Evolutionary conservation across 2,113 vertebrate species (phyloP), one percentile per base, ranked within the genome.

Genomic region (Bubo bubo): DNA sequence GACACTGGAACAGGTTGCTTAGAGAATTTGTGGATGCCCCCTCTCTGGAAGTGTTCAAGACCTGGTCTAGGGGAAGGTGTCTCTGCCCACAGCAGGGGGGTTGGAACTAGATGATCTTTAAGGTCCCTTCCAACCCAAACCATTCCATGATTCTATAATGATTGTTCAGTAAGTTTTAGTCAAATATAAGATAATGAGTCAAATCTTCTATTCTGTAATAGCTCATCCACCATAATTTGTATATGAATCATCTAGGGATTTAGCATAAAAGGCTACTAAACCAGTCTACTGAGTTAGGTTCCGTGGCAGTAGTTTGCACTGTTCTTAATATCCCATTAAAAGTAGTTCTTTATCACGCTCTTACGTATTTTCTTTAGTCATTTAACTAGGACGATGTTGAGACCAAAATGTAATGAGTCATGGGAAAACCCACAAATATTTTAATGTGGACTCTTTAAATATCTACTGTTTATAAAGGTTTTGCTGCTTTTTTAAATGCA

Each of bases 301-400:
- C 3, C 2, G 0, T 21, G 24, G 5, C 55, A 37, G 17, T 32
- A 43, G 9, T 37, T 34, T n/a, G 5, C 9, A 8, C 8, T 26
- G 4, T 35, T 71, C n/a, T 60, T 66, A 56, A 14, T 41, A 58
- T 21, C 5, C 79, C 12, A 10, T 79, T 28, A 52, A 35, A 43
- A 49, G 18, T 21, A 34, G 19, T 7, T 49, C 7, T 74, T 90
- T 77, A 37, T 56, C 9, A 18, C 0, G 0, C 4, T 43, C 12
- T 56, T 86, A 13, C 1, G 0, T 24, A 1, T 77, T 47, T 8
- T 32, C 55, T 58, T 79, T 23, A 50, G 10, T 39, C 20, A 4
- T 74, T 59, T 64, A 55, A 64, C 9, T 18, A 64, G 10, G 28
- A 45, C 32, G 28, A 27, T 10, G 3, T 43, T 79, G 30, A 82